phyloP scores from a whole-genome alignment of 1,140 invertebrate species.

The Telenomus remus region DNA sequence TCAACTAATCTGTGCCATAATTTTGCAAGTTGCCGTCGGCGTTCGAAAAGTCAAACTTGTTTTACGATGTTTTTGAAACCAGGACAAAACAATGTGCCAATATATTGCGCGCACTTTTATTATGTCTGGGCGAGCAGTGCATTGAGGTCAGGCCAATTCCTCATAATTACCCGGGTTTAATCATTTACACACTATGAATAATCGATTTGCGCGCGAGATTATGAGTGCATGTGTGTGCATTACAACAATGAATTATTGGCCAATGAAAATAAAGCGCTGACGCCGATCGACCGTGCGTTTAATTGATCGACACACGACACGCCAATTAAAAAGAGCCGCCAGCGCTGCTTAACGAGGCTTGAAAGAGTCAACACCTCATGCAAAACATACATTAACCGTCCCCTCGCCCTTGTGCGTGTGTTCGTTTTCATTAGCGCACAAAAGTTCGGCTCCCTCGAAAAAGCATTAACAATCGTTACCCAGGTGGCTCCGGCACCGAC shows the following conservation, averaged over 20 bases:
- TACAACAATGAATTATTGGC: slow-evolving; percentile 58
- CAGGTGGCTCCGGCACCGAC: no score
- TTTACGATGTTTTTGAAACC: slow-evolving; percentile 45
- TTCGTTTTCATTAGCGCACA: slow-evolving; percentile 49
- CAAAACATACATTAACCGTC: slow-evolving; percentile 38
- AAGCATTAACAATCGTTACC: not conserved
- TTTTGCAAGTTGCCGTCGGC: slow-evolving; percentile 25
- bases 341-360: slow-evolving; percentile 51
- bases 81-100: slow-evolving; percentile 31
- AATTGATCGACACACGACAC: slow-evolving; percentile 60
- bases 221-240: slow-evolving; percentile 49
- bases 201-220: slow-evolving; percentile 54
- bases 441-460: slow-evolving; percentile 32
- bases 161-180: slow-evolving; percentile 58
- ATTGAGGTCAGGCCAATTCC: slow-evolving; percentile 51
- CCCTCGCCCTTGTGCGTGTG: slow-evolving; percentile 9
- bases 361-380: slow-evolving; percentile 53
- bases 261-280: slow-evolving; percentile 57
- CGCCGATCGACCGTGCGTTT: slow-evolving; percentile 39
- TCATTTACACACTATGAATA: slow-evolving; percentile 58
- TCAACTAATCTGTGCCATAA: not conserved
- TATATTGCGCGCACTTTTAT: slow-evolving; percentile 48
- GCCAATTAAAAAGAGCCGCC: slow-evolving; percentile 55
- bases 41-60: slow-evolving; percentile 34
- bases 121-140: slow-evolving; percentile 33